Evolutionary conservation across 2,113 vertebrate genomes (phyloP), one percentile per base, ranked within the genome.

Genomic region (Albula goreensis): DNA sequence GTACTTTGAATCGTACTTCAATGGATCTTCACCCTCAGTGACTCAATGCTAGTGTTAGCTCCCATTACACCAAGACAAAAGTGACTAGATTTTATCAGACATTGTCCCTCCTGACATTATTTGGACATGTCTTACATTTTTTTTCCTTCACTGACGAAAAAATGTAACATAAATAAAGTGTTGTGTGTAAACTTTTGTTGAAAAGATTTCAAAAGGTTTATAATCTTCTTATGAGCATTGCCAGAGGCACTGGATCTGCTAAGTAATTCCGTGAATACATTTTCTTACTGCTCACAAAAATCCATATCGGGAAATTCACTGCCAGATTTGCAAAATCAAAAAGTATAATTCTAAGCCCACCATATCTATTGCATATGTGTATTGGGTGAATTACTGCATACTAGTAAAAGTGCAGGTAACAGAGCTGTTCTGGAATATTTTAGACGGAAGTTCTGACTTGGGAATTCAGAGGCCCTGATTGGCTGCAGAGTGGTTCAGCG

Each of bases 121-220:
- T n/a, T 84, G 31, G 31, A 41, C 31, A 1, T 0, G 31, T 41
- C 31, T 41, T 51, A 50, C 50, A 50, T 77, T 78, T 77, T n/a
- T 84, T 4, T 51, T 78, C 13, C 78, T 63, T 66, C 22, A 49
- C 41, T n/a, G 60, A 70, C 41, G 57, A 83, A 22, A 2, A 83
- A 83, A 83, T 83, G 82, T 83, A 56, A 83, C 56, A 57, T 66
- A 83, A 83, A 83, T 57, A 83, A 70, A 83, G 49, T 57, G 41
- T 50, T 50, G 57, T 48, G 82, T 50, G 57, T 57, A 10, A 83
- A 17, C 50, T 52, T 74, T 25, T 74, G 19, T 78, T 25, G 17
- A 4, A 41, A 84, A 77, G 5, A 60, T 17, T n/a, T 63, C 63
- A 19, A 48, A 66, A 15, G 82, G 82, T 12, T 60, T 60, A 3